Evolutionary conservation across 2,113 vertebrate genomes (phyloP).

Genomic region (Propithecus coquereli): DNA sequence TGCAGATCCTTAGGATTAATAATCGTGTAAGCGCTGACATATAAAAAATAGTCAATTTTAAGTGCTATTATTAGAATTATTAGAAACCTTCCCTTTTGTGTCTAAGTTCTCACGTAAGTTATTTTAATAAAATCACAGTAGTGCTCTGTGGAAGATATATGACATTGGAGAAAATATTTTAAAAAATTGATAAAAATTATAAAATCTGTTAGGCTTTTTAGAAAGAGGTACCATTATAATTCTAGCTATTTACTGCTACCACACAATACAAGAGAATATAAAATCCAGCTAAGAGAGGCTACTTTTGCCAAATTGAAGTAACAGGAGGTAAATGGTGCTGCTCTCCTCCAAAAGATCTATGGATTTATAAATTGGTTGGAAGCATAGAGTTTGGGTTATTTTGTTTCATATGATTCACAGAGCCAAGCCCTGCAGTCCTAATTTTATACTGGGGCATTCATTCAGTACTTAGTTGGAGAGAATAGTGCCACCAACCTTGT

Average conservation of each 20-base stretch:
- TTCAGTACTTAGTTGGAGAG: conserved; percentile 69
- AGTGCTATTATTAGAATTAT: neutral
- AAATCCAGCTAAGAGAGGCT: conserved; percentile 41
- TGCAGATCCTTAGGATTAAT: neutral
- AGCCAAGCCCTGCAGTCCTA: conserved; percentile 28
- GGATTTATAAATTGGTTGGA: conserved; percentile 67
- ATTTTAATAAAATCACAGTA: neutral
- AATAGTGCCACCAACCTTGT: conserved; percentile 33
- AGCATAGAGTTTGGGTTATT: conserved; percentile 55
- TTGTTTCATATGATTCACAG: conserved; percentile 61
- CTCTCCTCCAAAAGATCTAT: conserved; percentile 45
- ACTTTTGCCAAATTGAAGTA: conserved; percentile 66
- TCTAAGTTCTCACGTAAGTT: neutral
- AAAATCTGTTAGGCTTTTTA: neutral
- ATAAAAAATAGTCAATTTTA: conserved; percentile 10
- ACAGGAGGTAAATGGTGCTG: conserved; percentile 66
- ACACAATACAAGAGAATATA: conserved; percentile 25
- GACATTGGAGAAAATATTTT: neutral
- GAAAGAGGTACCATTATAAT: conserved; percentile 31
- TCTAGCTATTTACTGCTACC: conserved; percentile 39
- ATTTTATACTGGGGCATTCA: conserved; percentile 68
- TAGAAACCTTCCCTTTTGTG: neutral
- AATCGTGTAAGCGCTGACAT: neutral
- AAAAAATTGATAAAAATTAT: neutral
- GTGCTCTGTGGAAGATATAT: neutral